Base-by-base conservation (phyloP, 2,113 vertebrate genomes). In the Bombycilla garrulus region DNA sequence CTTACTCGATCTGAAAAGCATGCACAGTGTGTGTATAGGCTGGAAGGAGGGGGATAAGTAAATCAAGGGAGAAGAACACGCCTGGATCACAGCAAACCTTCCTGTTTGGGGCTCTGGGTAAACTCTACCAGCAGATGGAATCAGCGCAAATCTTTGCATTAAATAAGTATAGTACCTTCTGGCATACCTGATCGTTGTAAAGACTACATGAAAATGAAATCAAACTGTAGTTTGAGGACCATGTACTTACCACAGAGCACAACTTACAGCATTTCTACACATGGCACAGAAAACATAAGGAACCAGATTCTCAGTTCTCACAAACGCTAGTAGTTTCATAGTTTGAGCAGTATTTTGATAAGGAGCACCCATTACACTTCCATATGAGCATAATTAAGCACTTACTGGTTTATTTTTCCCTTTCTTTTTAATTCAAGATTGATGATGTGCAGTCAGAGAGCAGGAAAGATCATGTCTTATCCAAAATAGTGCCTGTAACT, bases 1-100 rank as follows among this genome's bases (percentile, higher is more conserved):
- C 88, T 95, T 93, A 93, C 88, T 86, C 1, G 25, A 96, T 90
- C 85, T 90, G 85, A 88, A 93, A 94, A 90, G 90, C 92, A 95
- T 35, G 79, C 74, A 93, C 31, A 80, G 79, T 3, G 4, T 58
- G 74, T n/a, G 31, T 45, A 94, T 2, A 89, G 42, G 73, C 60
- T 94, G 45, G 56, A 93, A 91, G 36, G 35, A 61, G 54, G 15
- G 8, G 28, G 48, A 26, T 47, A 80, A 93, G 50, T 53, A 93
- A 93, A 92, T 69, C 62, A 69, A 77, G 62, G 58, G 28, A 16
- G 61, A 35, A 91, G 38, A 95, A 95, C 90, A 65, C 0, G 24
- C n/a, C 70, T 82, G 71, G 50, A 92, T 83, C 80, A 90, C 7
- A 88, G 74, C 50, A 92, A 95, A 88, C 26, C 58, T 92, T 92